Evolutionary conservation across 64 coral and sea anemone species (phyloP), one percentile per base, ranked within the genome.

Genomic region (Dendronephthya gigantea): DNA sequence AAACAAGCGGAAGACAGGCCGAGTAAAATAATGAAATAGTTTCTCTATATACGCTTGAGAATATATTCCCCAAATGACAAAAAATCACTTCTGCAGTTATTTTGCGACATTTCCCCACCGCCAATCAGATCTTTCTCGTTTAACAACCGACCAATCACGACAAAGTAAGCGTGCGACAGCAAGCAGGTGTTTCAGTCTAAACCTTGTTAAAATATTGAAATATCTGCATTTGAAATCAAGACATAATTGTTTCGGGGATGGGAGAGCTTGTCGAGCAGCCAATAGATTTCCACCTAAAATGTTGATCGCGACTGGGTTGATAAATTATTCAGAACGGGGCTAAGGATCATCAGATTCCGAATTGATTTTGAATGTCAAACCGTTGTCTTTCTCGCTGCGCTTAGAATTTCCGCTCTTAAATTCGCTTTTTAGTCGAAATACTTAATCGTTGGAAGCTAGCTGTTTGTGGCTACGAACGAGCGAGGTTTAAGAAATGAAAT

Each of bases 311-410:
- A 29, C 6, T 36, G 19, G 3, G 32, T 29, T 36, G 17, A 29
- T 79, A 79, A 79, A 79, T 79, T 79, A 79, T 79, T 79, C 72
- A 79, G 36, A 30, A 79, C n/a, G 15, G 30, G 22, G 72, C 25
- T 23, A 15, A 62, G 55, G n/a, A n/a, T n/a, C n/a, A 62, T 62
- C 55, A 62, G 55, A 23, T 62, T 62, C 25, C 25, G 10, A 62
- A 15, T 62, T 62, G 55, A 62, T 62, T 27, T 62, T 22, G 25
- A 22, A 62, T 62, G 17, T 62, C 55, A 62, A 62, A 62, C 2
- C 17, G 3, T 62, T 13, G 25, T 7, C 13, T 52, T 52, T 22
- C 1, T 12, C 55, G 11, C 4, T 45, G 41, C 11, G 11, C 41
- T 45, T 45, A 6, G 41, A 11, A 45, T 45, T 45, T 45, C 25